phyloP scores from a whole-genome alignment of 2,797 vertebrate species.

The Tangara arthus region DNA sequence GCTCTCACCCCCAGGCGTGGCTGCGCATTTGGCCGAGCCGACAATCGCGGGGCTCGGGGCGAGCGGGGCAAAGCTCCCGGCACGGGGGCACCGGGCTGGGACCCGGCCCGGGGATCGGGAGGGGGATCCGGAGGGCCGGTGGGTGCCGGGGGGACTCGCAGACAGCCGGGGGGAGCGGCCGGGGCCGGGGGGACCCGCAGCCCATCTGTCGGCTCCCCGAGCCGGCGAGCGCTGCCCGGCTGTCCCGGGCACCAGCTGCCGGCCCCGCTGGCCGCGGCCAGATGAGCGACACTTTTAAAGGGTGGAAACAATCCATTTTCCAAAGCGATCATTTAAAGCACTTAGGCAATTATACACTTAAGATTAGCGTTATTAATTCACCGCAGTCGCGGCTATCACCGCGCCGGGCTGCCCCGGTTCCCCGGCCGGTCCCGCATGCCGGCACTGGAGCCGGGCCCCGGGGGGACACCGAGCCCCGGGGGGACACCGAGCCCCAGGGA shows the following conservation, averaged over 20 bases:
- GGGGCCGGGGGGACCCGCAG: slow-evolving; percentile 71
- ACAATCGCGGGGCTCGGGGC: neutral
- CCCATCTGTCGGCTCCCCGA: slow-evolving; percentile 89
- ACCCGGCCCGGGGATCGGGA: neutral
- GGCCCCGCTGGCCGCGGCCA: slow-evolving; percentile 77
- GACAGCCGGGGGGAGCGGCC: neutral
- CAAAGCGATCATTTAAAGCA: slow-evolving; percentile 90
- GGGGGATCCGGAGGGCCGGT: neutral
- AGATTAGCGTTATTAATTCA: slow-evolving; percentile 85
- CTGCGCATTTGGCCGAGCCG: slow-evolving; percentile 79
- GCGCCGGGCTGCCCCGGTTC: neutral
- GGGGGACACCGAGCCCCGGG: neutral
- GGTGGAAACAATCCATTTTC: slow-evolving; percentile 85
- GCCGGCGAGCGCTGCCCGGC: slow-evolving; percentile 74
- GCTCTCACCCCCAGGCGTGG: slow-evolving; percentile 82
- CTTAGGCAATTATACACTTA: slow-evolving; percentile 86
- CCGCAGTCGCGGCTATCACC: neutral
- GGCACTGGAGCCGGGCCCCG: neutral
- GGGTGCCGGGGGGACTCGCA: neutral
- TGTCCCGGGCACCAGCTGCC: slow-evolving; percentile 92
- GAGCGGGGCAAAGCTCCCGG: neutral
- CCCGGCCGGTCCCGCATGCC: neutral
- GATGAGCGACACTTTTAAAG: slow-evolving; percentile 79
- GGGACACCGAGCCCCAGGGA: too few relatives aligned
- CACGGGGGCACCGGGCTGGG: neutral